phyloP scores from a whole-genome alignment of 2,113 vertebrate species.

The Australoheros scitulus region DNA sequence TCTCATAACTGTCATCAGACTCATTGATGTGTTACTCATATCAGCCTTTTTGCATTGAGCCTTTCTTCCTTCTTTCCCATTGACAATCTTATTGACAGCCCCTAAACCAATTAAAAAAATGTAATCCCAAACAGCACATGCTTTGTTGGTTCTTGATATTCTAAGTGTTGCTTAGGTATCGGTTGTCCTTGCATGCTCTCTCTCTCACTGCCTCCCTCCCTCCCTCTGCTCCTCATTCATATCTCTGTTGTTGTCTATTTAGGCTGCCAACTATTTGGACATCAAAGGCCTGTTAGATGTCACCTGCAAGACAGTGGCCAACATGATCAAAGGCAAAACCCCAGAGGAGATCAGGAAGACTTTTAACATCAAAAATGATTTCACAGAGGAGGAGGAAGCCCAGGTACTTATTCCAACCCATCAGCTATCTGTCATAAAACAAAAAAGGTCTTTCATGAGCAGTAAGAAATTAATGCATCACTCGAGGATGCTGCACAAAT shows the following conservation, averaged over 20 bases:
- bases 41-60: fast-evolving
- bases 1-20: neutral
- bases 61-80: neutral
- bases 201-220: neutral
- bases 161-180: neutral
- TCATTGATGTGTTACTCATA: neutral
- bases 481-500: neutral
- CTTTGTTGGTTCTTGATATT: neutral
- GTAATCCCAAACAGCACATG: neutral
- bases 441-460: neutral
- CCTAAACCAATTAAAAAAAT: neutral
- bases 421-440: neutral
- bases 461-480: neutral
- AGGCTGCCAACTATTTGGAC: conserved; percentile 99
- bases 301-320: conserved; percentile 99
- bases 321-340: conserved; percentile 99
- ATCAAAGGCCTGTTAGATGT: conserved; percentile 99
- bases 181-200: neutral
- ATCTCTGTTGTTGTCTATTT: conserved; percentile 21
- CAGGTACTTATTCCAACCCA: conserved; percentile 82
- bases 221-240: neutral
- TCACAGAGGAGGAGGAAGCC: conserved; percentile 99
- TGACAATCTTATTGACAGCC: neutral
- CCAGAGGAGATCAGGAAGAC: conserved; percentile 99
- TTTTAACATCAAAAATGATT: conserved; percentile 99